Base-by-base conservation (phyloP, 2,888 invertebrate species). In the Sinodicranocentrus sp. region DNA sequence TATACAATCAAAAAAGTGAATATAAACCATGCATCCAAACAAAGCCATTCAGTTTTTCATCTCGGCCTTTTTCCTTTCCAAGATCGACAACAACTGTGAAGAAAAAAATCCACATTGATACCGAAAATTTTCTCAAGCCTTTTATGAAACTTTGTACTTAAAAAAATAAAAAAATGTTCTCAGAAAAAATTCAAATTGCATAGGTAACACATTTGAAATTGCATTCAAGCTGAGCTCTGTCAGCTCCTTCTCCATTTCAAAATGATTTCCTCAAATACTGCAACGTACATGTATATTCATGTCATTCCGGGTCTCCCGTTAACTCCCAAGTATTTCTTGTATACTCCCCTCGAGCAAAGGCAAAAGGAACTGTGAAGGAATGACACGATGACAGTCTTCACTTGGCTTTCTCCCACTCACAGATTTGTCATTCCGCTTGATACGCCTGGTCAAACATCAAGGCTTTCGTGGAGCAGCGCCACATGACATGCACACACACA, bases 341-440 rank as follows among this genome's bases (percentile, higher is more conserved):
- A 39, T 5, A 5, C 6, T 39, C 39, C 39, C 6, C 39, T 39
- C 39, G 6, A 39, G 52, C 25, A 59, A 25, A 67, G 44, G 15
- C 67, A 43, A 44, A 23, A 23, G 67, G 67, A 44, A 44, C 15
- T 15, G 44, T 10, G n/a, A n/a, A 26, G 43, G 43, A 43, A 28
- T 63, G 75, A 76, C 65, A 54, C 75, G 52, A 54, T 65, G 75
- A 76, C 75, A 76, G 75, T n/a, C 54, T 65, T 52, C 65, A 28
- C 65, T 65, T 65, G 44, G 63, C 25, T 63, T 63, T 23, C 21
- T 33, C 28, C 43, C 63, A 10, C 63, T 54, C 39, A 26, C 21
- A 23, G 33, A 63, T 39, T 63, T 28, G 63, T 39, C 33, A 28
- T 67, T 44, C 13, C 33, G 59, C 3, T 8, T 61, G 43, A 43